Percentiles rank a stretch among this genome's conserved stretches.
Evolutionary conservation across 2,888 invertebrate genomes (phyloP).

Genomic region (Ophioninae sp.): DNA sequence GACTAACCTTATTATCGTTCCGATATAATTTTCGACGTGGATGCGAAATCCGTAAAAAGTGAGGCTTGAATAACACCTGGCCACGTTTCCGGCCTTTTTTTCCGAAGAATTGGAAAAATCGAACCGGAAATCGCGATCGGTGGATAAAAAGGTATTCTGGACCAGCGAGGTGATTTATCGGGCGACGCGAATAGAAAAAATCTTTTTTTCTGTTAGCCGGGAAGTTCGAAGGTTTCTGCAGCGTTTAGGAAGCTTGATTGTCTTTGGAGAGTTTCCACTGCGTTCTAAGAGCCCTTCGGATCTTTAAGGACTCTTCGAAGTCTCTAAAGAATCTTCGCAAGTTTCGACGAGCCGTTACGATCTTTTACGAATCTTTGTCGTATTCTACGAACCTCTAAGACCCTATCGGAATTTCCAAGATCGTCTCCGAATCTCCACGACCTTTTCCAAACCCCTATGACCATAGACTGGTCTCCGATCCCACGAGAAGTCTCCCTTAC

Average conservation of each 20-base stretch:
- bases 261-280: background rate
- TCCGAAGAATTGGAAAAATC: background rate
- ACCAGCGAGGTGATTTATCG: background rate
- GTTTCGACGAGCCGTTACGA: background rate
- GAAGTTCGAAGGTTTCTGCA: background rate
- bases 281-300: background rate
- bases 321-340: background rate
- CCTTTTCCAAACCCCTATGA: too few relatives aligned
- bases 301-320: background rate
- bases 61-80: slow-evolving; percentile 16
- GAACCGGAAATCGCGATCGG: background rate
- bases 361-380: background rate
- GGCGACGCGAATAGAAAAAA: background rate
- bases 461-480: too few relatives aligned
- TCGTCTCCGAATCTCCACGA: background rate
- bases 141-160: background rate
- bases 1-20: slow-evolving; percentile 55
- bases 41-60: slow-evolving; percentile 15
- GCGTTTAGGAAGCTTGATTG: background rate
- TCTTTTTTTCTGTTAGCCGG: background rate
- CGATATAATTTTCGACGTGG: slow-evolving; percentile 26
- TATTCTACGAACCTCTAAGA: background rate
- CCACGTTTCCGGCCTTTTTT: background rate
- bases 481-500: background rate
- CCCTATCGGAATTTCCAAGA: background rate